Evolutionary conservation across 2,797 vertebrate genomes (phyloP), one percentile per base, ranked within the genome.

Genomic region (Anomalospiza imberbis): DNA sequence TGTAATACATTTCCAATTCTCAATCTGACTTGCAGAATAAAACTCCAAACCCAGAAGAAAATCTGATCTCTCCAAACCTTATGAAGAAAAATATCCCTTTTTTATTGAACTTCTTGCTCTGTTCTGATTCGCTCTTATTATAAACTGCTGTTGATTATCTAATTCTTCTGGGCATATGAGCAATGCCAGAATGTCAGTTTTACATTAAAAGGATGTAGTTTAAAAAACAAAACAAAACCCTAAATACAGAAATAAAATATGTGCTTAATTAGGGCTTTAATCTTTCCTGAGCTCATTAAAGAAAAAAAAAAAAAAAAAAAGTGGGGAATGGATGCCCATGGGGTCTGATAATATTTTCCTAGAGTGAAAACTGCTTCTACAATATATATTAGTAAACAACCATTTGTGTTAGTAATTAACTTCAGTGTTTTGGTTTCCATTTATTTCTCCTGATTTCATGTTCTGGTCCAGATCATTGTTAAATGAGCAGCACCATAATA

Each of bases 181-280:
- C 82, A 94, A 96, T 93, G 95, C 95, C 94, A 97, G 95, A 95
- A 97, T 94, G 97, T 98, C 96, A 12, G 97, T 96, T 98, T 98
- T 97, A 96, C 87, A 97, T 98, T 97, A 97, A 98, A 97, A 97
- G 86, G 93, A 97, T 97, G 88, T 95, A 60, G 47, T 97, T 96
- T 97, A 96, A 96, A 97, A 98, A 98, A 97, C 91, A 95, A 96
- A 95, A 93, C 89, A 93, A 91, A 93, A 71, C 81, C 93, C 97
- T 97, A 97, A 98, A 96, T 95, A 95, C 96, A 96, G 96, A 98
- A 97, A 97, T 97, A 97, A 98, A 97, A 96, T 97, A 96, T 97
- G 97, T 97, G 91, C 97, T 98, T 97, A 98, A 98, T 98, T 98
- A 98, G 94, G 94, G 88, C 93, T 97, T 97, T 97, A 97, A 97